These are phyloP conservation scores for Megalurothrips usitatus DNA, from an alignment of 2,888 invertebrate genomes.

Conservation along the genomic window DNA sequence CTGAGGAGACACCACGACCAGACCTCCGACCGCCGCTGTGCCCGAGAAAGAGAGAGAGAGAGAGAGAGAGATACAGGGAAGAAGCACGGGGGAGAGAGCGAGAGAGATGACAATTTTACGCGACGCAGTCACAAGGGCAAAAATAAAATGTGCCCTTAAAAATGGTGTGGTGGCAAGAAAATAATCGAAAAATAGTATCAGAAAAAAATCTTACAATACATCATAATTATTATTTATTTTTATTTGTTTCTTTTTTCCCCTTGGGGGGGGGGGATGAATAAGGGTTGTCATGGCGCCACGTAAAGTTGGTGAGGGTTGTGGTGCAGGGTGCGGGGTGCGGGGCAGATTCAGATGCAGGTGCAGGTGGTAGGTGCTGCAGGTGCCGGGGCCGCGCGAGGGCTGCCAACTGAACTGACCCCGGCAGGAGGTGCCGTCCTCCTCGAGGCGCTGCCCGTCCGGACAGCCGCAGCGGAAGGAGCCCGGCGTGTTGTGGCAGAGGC, in stretches of 20 bases:
- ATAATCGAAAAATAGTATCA: too few species aligned
- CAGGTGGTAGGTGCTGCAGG: neutral
- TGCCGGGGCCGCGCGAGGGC: neutral
- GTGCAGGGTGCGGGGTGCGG: neutral
- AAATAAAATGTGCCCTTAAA: too few species aligned
- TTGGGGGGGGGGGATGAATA: too few species aligned
- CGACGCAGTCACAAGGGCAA: too few species aligned
- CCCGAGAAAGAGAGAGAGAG: constrained; percentile 4
- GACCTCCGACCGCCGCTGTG: too few species aligned
- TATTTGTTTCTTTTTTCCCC: too few species aligned
- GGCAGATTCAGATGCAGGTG: neutral
- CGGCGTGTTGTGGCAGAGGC: constrained; percentile 53
- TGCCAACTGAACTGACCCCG: constrained; percentile 46
- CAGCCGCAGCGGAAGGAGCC: constrained; percentile 58
- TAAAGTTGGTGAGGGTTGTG: too few species aligned
- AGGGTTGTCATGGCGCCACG: too few species aligned
- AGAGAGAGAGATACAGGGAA: neutral
- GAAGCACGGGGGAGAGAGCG: neutral
- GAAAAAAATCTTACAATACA: too few species aligned
- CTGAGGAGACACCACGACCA: too few species aligned
- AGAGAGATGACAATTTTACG: neutral
- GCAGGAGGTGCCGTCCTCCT: constrained; percentile 49
- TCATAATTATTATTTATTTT: too few species aligned
- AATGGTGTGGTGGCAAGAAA: too few species aligned
- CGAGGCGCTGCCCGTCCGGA: constrained; percentile 50